Base-by-base conservation (phyloP, 2,888 invertebrate species). In the Petrolisthes cinctipes region DNA sequence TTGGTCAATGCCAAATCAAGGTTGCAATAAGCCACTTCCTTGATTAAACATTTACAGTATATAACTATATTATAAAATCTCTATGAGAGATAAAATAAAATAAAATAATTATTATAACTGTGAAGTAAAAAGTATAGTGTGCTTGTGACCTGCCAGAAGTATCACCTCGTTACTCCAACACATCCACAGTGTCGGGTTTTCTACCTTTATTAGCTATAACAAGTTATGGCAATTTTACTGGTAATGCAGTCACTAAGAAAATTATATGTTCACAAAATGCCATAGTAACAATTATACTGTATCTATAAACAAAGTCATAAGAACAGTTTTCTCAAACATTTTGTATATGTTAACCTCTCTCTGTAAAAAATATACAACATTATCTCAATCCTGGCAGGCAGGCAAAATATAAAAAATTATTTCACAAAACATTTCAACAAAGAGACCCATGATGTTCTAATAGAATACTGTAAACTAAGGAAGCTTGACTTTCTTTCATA, bases 201-300 rank as follows among this genome's bases (percentile, higher is more conserved):
- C 54, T 75, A 57, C 81, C 53, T 53, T 82, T 61, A 86, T 54
- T 76, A 75, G 78, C 82, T 76, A 82, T 68, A 68, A 83, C 66
- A 83, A 54, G 56, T 54, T 20, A 66, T 80, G 56, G 83, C 80
- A 81, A 53, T 88, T 80, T 73, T 81, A 82, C 82, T 57, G 53
- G 68, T 82, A 85, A 88, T 88, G 73, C 71, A 71, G 85, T 88
- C 71, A 82, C 78, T 88, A 88, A 88, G 88, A 88, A 88, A 88
- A 88, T 88, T 37, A 88, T 85, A 88, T 85, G 81, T 85, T 88
- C 81, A 85, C 81, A 85, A 81, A 88, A 85, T 82, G 66, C 75
- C 82, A 82, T 57, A 68, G 56, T 88, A 88, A 88, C 88, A 88
- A 82, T 82, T 85, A 76, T 81, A 71, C 78, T 79, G 86, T 83